Evolutionary conservation across 2,888 invertebrate species (phyloP).

Genomic region (Oxytorus armatus): DNA sequence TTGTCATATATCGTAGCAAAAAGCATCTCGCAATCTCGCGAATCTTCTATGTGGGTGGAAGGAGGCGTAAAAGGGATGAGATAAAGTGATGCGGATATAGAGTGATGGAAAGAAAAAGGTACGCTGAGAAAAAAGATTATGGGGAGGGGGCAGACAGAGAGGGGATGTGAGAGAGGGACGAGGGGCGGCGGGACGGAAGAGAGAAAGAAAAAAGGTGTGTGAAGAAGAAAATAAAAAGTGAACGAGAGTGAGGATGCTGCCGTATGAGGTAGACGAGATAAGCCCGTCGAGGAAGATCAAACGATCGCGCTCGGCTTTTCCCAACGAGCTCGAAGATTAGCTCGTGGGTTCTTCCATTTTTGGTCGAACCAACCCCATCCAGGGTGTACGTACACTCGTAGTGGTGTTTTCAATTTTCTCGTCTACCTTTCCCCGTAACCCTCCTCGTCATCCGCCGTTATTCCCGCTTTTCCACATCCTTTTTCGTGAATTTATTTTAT

Average conservation of each 20-base stretch:
- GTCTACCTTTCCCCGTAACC: constrained; percentile 26
- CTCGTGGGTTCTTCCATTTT: constrained; percentile 53
- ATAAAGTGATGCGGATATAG: constrained; percentile 18
- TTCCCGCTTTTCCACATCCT: constrained; percentile 6
- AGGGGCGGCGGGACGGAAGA: too few species aligned
- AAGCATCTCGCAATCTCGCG: constrained; percentile 30
- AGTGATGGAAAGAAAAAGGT: constrained; percentile 27
- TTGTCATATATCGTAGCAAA: constrained; percentile 8
- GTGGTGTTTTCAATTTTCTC: constrained; percentile 60
- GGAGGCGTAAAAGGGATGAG: constrained; percentile 3
- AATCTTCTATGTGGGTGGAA: constrained; percentile 1
- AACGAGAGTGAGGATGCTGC: neutral
- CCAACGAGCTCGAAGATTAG: constrained; percentile 67
- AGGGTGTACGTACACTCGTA: constrained; percentile 7
- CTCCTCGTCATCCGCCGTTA: constrained; percentile 21
- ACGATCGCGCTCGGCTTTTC: constrained; percentile 58
- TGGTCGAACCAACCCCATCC: constrained; percentile 25
- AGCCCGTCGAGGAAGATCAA: constrained; percentile 62
- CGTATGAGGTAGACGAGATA: constrained; percentile 39
- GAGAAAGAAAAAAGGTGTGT: constrained; percentile 21
- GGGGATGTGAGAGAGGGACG: neutral
- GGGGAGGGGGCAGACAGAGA: constrained; percentile 1
- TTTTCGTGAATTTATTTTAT: constrained; percentile 17
- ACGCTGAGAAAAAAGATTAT: constrained; percentile 8
- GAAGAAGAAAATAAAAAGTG: constrained; percentile 27